A percentile compares a stretch with the other conserved stretches of the same genome.
Evolutionary conservation across 2,797 vertebrate species (phyloP).

Genomic region (Synaphobranchus kaupii): DNA sequence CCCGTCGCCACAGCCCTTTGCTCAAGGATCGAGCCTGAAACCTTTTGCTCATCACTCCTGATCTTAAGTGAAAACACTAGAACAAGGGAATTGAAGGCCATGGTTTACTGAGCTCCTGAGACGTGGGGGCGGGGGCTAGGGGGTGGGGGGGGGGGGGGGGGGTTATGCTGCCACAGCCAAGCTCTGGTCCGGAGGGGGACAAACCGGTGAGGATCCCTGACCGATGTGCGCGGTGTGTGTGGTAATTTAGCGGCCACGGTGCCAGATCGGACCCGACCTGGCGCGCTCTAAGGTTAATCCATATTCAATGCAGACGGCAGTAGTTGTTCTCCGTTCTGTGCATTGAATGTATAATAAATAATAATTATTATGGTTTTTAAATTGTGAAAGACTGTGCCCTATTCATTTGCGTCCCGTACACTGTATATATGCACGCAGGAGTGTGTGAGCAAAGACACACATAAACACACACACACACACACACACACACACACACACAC

Average conservation of each 20-base stretch:
- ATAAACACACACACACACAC: no score
- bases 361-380: no score
- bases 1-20: constrained; percentile 96
- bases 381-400: not conserved
- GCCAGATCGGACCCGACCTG: not conserved
- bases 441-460: not conserved
- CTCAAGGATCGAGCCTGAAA: constrained; percentile 99
- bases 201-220: constrained; percentile 58
- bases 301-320: not conserved
- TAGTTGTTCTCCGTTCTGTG: no score
- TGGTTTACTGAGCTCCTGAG: constrained; percentile 97
- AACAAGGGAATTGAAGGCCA: constrained; percentile 99
- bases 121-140: constrained; percentile 63
- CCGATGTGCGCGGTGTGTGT: not conserved
- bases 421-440: not conserved
- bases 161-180: constrained; percentile 15
- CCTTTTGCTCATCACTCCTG: constrained; percentile 99
- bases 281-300: not conserved
- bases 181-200: constrained; percentile 42
- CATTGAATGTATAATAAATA: no score
- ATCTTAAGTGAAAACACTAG: constrained; percentile 99
- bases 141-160: constrained; percentile 32
- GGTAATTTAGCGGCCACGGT: not conserved
- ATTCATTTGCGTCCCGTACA: not conserved
- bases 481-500: no score